phyloP scores from a whole-genome alignment of 2,113 vertebrate genomes.

The Orthonyx spaldingii region DNA sequence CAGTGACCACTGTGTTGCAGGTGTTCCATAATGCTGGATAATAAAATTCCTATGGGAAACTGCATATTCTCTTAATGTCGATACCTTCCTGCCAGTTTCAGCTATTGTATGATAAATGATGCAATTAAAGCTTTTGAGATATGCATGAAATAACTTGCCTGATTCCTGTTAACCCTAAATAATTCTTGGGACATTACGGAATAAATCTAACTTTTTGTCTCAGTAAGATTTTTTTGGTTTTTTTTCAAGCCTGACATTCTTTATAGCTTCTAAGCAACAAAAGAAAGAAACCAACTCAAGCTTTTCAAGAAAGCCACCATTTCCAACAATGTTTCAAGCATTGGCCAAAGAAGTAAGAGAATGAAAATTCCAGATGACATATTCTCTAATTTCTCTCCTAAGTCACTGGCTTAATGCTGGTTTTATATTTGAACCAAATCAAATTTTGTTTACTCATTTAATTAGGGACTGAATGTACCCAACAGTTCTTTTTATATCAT shows the following conservation, averaged over 20 bases:
- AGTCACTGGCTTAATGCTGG: background rate
- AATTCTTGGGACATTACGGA: background rate
- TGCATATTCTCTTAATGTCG: background rate
- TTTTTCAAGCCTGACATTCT: background rate
- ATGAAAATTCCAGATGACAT: background rate
- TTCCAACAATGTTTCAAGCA: background rate
- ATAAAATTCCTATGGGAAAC: constrained; percentile 40
- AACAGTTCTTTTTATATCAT: background rate
- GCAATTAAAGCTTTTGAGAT: constrained; percentile 53
- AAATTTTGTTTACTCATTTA: background rate
- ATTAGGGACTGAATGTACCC: background rate
- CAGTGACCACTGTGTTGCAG: constrained; percentile 23
- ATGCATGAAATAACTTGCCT: constrained; percentile 6
- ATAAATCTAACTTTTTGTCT: background rate
- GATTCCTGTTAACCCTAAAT: constrained; percentile 20
- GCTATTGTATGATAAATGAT: constrained; percentile 52
- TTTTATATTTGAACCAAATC: background rate
- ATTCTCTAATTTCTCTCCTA: background rate
- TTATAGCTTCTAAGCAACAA: background rate
- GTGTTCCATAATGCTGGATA: constrained; percentile 9
- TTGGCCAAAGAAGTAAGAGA: background rate
- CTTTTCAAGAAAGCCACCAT: background rate
- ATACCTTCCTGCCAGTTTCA: constrained; percentile 27
- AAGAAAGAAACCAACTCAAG: background rate
- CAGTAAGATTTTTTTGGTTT: background rate